Evolutionary conservation across 2,888 invertebrate species (phyloP), one percentile per base, ranked within the genome.

Genomic region (Mythimna loreyi): DNA sequence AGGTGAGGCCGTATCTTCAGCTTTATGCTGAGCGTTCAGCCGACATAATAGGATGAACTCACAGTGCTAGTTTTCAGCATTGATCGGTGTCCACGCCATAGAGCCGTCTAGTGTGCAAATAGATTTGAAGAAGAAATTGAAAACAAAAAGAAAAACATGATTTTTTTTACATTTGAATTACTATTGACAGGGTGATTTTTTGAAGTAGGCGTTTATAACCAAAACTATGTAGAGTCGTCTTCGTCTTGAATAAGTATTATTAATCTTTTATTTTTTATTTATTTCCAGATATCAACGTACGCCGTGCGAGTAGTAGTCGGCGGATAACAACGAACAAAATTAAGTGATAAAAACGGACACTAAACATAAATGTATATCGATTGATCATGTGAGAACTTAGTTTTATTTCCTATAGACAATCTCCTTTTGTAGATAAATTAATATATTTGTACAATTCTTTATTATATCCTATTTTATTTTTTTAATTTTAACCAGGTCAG

Each of bases 271-370:
- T 52, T n/a, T 23, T 78, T 62, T 68, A 16, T 77, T 86, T 85
- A 1, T 66, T 92, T 89, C 0, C 91, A 96, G 95, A 96, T 96
- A 95, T 94, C 95, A 95, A 85, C 90, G 94, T 86, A 91, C 92
- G 94, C 92, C 95, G 93, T 94, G 95, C 90, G 91, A 94, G 85
- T 93, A 93, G 70, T 92, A 92, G 91, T 86, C 94, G 93, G 94
- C 94, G 92, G 82, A 73, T 84, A 88, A 93, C 94, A 94, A 94
- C 94, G 95, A 95, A 94, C 87, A 87, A 86, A 89, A 70, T 67
- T 75, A 89, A 94, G 94, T 95, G 94, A 94, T 90, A 90, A 80
- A n/a, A 87, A 56, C 36, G 86, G 93, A 94, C 94, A 92, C 92
- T 93, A 58, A 84, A 82, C 64, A 72, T 77, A 61, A 60, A 77